A percentile compares a stretch with the other conserved stretches of the same genome.
Evolutionary conservation across 2,113 vertebrate genomes (phyloP).

Genomic region (Stigmatopora argus): DNA sequence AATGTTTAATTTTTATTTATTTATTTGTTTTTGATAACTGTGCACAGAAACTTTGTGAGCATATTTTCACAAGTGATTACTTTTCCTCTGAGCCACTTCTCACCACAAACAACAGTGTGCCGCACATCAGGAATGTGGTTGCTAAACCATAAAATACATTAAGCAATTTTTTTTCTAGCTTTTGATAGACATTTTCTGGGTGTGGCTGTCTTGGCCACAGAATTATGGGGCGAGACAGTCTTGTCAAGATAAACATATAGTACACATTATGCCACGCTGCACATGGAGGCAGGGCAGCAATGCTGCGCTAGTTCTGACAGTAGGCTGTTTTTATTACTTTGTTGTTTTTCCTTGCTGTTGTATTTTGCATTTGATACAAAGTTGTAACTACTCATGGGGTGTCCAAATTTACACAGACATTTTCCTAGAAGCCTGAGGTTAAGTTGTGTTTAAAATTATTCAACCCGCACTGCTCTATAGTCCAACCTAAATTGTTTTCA

Average conservation of each 20-base stretch:
- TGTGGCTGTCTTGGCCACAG: neutral
- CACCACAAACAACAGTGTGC: conserved; percentile 45
- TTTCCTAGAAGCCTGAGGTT: no score
- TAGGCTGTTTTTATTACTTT: neutral
- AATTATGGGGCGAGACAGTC: conserved; percentile 7
- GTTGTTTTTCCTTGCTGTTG: neutral
- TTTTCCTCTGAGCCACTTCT: conserved; percentile 38
- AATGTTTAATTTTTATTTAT: conserved; percentile 19
- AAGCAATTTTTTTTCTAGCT: conserved; percentile 15
- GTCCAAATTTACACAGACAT: no score
- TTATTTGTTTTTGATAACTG: conserved; percentile 49
- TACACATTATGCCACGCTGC: neutral
- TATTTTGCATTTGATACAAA: neutral
- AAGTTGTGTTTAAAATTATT: no score
- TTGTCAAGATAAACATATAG: conserved; percentile 15
- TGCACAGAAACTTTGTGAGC: conserved; percentile 37
- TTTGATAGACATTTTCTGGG: conserved; percentile 8
- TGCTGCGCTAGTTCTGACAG: neutral
- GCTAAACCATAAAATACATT: conserved; percentile 21
- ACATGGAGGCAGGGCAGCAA: neutral
- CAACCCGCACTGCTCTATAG: no score
- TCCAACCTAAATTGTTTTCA: no score
- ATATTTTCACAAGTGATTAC: conserved; percentile 55
- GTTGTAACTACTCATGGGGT: no score
- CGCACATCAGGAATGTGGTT: conserved; percentile 49